Conservation (phyloP, 2,113 vertebrate species). For the Gasterosteus nipponicus region DNA sequence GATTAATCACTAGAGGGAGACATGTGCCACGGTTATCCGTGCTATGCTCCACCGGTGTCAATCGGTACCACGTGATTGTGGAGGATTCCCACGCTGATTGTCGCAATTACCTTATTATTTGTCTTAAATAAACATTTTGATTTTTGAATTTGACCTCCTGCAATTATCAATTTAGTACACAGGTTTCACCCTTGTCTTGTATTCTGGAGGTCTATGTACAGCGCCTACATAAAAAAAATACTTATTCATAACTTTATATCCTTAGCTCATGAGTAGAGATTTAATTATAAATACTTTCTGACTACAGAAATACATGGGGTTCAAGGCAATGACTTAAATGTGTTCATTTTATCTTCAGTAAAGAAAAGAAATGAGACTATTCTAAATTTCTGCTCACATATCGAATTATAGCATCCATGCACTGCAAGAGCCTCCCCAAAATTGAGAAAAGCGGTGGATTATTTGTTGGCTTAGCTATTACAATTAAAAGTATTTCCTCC, state of each 20-base stretch:
- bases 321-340: not conserved
- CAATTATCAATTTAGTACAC: not conserved
- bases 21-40: constrained; percentile 5
- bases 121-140: not conserved
- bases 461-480: not conserved
- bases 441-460: not conserved
- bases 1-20: constrained; percentile 63
- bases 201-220: not conserved
- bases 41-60: not conserved
- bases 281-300: not conserved
- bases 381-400: not conserved
- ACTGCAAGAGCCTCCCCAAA: not conserved
- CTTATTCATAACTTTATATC: not conserved
- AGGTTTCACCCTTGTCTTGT: not conserved
- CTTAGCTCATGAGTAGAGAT: not conserved
- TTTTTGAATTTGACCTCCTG: not conserved
- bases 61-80: not conserved
- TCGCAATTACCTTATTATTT: not conserved
- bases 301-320: not conserved
- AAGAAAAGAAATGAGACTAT: not conserved
- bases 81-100: not conserved
- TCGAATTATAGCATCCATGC: not conserved
- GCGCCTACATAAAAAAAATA: not conserved
- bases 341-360: too few species aligned
- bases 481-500: not conserved